Percentiles rank a stretch among this genome's conserved stretches.
phyloP scores from a whole-genome alignment of 2,797 vertebrate genomes.

The Pantherophis vulpinus region DNA sequence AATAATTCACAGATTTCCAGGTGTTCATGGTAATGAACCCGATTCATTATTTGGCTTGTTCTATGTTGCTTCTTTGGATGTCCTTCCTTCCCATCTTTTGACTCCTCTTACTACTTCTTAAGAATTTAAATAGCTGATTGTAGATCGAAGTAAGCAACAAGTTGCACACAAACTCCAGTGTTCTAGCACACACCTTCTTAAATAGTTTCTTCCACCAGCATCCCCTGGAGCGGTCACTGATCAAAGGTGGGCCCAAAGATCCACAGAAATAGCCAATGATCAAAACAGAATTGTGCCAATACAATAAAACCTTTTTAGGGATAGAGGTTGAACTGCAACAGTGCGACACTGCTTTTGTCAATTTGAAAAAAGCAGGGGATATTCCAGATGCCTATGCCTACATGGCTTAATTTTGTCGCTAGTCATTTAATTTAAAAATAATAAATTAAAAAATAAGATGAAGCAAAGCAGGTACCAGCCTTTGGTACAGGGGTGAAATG shows the following conservation, averaged over 20 bases:
- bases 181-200: background rate
- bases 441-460: background rate
- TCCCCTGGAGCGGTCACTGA: background rate
- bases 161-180: background rate
- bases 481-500: background rate
- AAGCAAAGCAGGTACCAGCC: background rate
- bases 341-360: background rate
- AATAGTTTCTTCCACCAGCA: background rate
- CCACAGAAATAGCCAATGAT: background rate
- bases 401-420: background rate
- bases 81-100: background rate
- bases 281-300: background rate
- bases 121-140: background rate
- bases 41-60: background rate
- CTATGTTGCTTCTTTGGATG: background rate
- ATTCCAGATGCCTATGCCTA: background rate
- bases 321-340: background rate
- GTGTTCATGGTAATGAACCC: background rate
- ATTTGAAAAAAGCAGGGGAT: background rate
- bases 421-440: background rate
- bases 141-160: background rate
- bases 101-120: background rate
- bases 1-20: background rate
- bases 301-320: background rate
- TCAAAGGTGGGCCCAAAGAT: background rate